Evolutionary conservation across 2,113 vertebrate species (phyloP), one percentile per base, ranked within the genome.

Genomic region (Brachyistius frenatus): DNA sequence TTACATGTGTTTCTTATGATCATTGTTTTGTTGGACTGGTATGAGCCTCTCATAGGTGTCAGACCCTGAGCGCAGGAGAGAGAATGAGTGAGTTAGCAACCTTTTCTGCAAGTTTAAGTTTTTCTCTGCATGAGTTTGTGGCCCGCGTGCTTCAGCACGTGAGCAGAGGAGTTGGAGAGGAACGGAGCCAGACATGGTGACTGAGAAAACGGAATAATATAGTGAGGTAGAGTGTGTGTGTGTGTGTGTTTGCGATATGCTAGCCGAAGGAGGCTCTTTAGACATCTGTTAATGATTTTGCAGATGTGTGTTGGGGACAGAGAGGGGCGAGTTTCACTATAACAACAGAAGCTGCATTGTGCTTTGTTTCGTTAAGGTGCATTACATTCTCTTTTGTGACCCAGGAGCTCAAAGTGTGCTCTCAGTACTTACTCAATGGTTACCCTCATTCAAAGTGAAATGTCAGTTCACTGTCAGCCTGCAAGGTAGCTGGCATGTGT

Each of bases 331-430:
- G 78, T 80, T 89, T 91, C 85, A 86, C 75, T 91, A 81, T 86
- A 91, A 91, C 91, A 94, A 94, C 93, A 94, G 93, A 93, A 94
- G 94, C 91, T 76, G 80, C 86, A 94, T 94, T 95, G 94, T 95
- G 84, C 89, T 94, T 87, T 86, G 87, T 87, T 81, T 93, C 86
- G 92, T 91, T 94, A 85, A 76, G 58, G 74, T 86, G 88, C 81
- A 84, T 92, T 91, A 75, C 86, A 73, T 86, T 91, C 69, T 83
- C 78, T 83, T 84, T 90, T 73, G 80, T 81, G 53, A 83, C 83
- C 67, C 66, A 62, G 88, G 73, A 78, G 71, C 46, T 57, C 64
- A 5, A 69, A 86, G 66, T 66, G 63, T 82, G 85, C 77, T 86
- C 39, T 4, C 33, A 57, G 15, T 30, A 11, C 50, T 76, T 13